phyloP scores from a whole-genome alignment of 2,797 vertebrate genomes.

The Yasuhikotakia modesta region DNA sequence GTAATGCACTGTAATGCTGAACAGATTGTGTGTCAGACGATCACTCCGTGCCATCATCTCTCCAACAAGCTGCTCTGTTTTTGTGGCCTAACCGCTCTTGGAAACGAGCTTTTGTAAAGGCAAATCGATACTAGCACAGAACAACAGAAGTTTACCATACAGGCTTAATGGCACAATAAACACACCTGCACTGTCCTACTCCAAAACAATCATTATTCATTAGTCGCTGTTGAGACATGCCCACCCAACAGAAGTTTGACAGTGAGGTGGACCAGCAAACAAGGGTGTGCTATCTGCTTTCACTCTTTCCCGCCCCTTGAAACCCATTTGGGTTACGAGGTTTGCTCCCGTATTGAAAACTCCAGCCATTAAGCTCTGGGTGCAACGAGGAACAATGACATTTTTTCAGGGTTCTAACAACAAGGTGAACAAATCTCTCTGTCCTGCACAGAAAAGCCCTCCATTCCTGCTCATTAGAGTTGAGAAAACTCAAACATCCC shows the following conservation, averaged over 20 bases:
- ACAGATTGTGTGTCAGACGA: constrained; percentile 54
- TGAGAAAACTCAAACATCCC: constrained; percentile 57
- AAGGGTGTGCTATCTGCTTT: constrained; percentile 34
- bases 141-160: constrained; percentile 22
- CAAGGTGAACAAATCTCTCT: constrained; percentile 58
- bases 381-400: constrained; percentile 55
- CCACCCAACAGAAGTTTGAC: constrained; percentile 49
- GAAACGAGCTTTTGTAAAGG: constrained; percentile 43
- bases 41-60: constrained; percentile 18
- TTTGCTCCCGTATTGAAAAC: constrained; percentile 59
- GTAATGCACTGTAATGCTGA: constrained; percentile 33
- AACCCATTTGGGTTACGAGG: constrained; percentile 54
- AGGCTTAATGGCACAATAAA: constrained; percentile 52
- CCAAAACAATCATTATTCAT: constrained; percentile 56
- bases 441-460: constrained; percentile 28
- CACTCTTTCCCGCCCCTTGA: constrained; percentile 35
- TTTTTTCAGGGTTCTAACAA: constrained; percentile 52
- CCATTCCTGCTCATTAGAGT: constrained; percentile 55
- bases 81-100: constrained; percentile 44
- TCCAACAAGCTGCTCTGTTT: constrained; percentile 11
- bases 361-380: constrained; percentile 44
- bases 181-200: constrained; percentile 53
- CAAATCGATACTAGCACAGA: constrained; percentile 38
- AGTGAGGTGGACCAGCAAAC: constrained; percentile 51
- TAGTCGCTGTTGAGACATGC: constrained; percentile 54